Evolutionary conservation across 2,888 invertebrate genomes (phyloP), one percentile per base, ranked within the genome.

Genomic region (Osmoderma eremita): DNA sequence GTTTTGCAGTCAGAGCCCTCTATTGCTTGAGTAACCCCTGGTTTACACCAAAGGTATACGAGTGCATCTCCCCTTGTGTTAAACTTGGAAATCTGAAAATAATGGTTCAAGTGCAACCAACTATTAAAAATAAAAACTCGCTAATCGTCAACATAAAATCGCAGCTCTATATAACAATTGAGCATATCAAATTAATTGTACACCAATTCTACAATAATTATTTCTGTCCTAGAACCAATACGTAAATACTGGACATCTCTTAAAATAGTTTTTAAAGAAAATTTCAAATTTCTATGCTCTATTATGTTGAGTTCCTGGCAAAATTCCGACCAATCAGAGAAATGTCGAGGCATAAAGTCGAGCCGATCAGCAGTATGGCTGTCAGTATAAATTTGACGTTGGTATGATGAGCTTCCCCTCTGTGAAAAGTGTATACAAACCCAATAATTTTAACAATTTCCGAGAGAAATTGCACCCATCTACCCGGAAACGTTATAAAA

Each of bases 361-460:
- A 89, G 88, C 88, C 89, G 89, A 88, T 88, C 88, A 87, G 88
- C 91, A 92, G 91, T 89, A 93, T 94, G 93, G 93, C 93, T 92
- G 93, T 91, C 94, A 95, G 94, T 96, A 95, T 95, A 95, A 92
- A 95, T 93, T 91, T 93, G 92, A 91, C 89, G 88, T 88, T 89
- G 88, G 88, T 84, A 89, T 87, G 88, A 92, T 92, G 91, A 88
- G 88, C 88, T 90, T 90, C 91, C 91, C 92, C 89, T 90, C 90
- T 87, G 88, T 87, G 86, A 83, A 82, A 80, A 78, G 80, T 77
- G 76, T 75, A 77, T 75, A 78, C 77, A 77, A 79, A 78, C 78
- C 76, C 71, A 73, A 68, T 75, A 75, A 77, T 78, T 77, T 75
- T 71, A 71, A 69, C 58, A 74, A 74, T 77, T 77, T 73, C 75